These are phyloP conservation scores for Plecotus auritus DNA, from an alignment of 2,113 vertebrate genomes.

Conservation along the genomic window DNA sequence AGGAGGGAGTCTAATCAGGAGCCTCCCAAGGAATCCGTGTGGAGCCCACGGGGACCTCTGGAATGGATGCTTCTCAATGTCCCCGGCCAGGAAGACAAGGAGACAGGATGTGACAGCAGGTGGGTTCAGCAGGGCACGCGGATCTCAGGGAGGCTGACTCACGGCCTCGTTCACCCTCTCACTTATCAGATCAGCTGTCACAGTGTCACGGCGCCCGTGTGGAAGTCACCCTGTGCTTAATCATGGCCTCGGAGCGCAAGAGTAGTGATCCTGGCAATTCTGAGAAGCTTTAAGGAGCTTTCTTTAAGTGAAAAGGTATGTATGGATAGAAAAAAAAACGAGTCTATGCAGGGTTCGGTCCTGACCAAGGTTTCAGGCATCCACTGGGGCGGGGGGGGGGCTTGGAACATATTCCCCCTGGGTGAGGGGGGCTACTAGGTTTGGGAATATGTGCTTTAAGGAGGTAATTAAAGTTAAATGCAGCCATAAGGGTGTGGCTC, in stretches of 20 bases:
- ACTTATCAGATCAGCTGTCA: background rate
- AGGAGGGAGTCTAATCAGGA: background rate
- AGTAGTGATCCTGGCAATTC: background rate
- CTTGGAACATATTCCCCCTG: background rate
- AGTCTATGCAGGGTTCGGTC: background rate
- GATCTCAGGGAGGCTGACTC: background rate
- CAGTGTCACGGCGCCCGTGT: background rate
- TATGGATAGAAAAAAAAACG: background rate
- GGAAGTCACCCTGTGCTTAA: background rate
- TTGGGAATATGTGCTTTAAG: background rate
- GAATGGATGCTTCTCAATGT: background rate
- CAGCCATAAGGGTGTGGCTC: background rate
- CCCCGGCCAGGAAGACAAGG: background rate
- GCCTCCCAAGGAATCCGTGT: background rate
- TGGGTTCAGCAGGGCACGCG: fast-evolving
- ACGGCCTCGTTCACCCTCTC: background rate
- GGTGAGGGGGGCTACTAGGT: background rate
- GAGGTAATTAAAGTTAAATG: background rate
- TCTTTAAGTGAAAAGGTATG: too few species aligned
- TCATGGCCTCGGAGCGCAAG: background rate
- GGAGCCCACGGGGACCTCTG: background rate
- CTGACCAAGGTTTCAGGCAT: background rate
- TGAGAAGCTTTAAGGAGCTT: background rate
- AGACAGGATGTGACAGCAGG: background rate
- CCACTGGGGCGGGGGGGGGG: too few species aligned